phyloP scores from a whole-genome alignment of 2,888 invertebrate genomes.

The Eupsilia transversa region DNA sequence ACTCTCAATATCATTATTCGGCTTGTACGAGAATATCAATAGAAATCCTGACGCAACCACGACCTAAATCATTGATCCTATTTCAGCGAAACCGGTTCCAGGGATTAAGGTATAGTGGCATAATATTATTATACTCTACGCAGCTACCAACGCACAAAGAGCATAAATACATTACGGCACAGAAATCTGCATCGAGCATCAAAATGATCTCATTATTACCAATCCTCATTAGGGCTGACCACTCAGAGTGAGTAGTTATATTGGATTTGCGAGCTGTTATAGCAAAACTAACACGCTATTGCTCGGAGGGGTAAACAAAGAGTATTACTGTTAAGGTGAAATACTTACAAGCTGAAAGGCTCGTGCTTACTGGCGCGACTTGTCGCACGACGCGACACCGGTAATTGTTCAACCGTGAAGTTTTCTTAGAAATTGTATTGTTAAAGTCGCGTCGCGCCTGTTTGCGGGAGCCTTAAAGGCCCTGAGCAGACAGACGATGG shows the following conservation, averaged over 20 bases:
- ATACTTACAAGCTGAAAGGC: background rate
- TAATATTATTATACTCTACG: background rate
- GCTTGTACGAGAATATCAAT: constrained; percentile 9
- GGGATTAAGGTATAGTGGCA: background rate
- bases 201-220: constrained; percentile 34
- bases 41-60: background rate
- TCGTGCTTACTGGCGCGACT: too few relatives aligned
- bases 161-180: constrained; percentile 8
- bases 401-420: too few relatives aligned
- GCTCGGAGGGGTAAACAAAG: background rate
- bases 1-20: background rate
- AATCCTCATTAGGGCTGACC: constrained; percentile 43
- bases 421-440: too few relatives aligned
- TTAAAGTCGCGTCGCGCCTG: too few relatives aligned
- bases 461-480: too few relatives aligned
- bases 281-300: background rate
- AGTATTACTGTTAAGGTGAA: background rate
- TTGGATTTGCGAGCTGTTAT: background rate
- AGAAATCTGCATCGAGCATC: constrained; percentile 31
- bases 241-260: background rate
- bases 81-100: background rate
- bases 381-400: too few relatives aligned
- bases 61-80: constrained; percentile 27
- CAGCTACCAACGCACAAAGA: background rate
- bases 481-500: too few relatives aligned